Evolutionary conservation across 2,888 invertebrate species (phyloP).

Genomic region (Dendrolimus pini): DNA sequence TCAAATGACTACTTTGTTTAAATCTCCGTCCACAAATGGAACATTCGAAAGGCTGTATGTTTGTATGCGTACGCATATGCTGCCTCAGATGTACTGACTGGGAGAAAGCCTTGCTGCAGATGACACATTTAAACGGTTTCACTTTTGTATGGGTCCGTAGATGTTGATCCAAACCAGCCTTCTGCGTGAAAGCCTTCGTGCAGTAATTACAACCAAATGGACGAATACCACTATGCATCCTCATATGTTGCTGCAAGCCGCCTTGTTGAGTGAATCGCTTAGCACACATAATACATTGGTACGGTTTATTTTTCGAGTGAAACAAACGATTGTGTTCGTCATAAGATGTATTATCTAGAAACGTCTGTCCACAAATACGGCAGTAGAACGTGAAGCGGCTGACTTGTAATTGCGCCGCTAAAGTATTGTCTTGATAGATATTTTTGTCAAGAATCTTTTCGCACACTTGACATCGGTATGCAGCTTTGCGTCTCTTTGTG

Average conservation of each 20-base stretch:
- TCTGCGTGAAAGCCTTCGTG: constrained; percentile 64
- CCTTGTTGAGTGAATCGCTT: constrained; percentile 68
- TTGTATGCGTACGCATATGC: constrained; percentile 70
- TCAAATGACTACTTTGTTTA: constrained; percentile 67
- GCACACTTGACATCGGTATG: constrained; percentile 66
- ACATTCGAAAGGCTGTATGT: constrained; percentile 68
- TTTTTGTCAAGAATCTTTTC: constrained; percentile 61
- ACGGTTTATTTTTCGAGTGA: constrained; percentile 60
- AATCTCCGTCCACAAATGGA: constrained; percentile 55
- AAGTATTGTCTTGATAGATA: constrained; percentile 22
- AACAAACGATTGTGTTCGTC: constrained; percentile 56
- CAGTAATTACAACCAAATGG: constrained; percentile 63
- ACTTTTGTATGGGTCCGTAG: constrained; percentile 66
- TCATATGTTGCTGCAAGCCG: constrained; percentile 65
- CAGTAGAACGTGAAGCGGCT: constrained; percentile 42
- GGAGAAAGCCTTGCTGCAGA: constrained; percentile 64
- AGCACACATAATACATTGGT: constrained; percentile 56
- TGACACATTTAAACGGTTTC: constrained; percentile 64
- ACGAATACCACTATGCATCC: constrained; percentile 63
- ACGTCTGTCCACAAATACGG: constrained; percentile 46
- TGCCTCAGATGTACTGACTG: constrained; percentile 67
- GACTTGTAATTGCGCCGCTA: constrained; percentile 12
- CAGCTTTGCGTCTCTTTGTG: constrained; percentile 63
- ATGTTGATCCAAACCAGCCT: constrained; percentile 67
- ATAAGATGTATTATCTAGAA: constrained; percentile 41